Evolutionary conservation across 1,140 invertebrate species (phyloP).

Genomic region (Tetramorium parvispinum): DNA sequence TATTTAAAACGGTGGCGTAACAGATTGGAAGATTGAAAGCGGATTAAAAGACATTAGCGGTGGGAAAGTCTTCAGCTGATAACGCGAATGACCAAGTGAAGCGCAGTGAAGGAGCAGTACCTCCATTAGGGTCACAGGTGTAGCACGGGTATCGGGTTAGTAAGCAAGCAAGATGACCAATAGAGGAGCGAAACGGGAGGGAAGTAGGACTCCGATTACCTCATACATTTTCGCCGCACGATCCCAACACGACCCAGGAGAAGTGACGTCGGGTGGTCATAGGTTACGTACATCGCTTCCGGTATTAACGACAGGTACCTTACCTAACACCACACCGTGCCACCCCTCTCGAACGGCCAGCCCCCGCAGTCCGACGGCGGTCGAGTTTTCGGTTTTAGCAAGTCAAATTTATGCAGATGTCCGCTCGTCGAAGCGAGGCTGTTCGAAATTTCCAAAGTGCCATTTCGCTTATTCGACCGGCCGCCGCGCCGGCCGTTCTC

Average conservation of each 20-base stretch:
- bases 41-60: not conserved
- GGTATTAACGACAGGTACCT: conserved; percentile 64
- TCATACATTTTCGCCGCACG: conserved; percentile 48
- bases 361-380: conserved; percentile 43
- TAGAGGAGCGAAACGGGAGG: not conserved
- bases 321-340: not conserved
- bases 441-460: conserved; percentile 57
- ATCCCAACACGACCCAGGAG: conserved; percentile 56
- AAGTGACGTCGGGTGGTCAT: conserved; percentile 23
- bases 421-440: conserved; percentile 45
- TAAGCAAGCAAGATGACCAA: conserved; percentile 47
- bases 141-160: conserved; percentile 19
- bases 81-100: not conserved
- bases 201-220: conserved; percentile 28
- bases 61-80: not conserved
- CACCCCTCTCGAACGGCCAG: conserved; percentile 14
- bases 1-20: not conserved
- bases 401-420: conserved; percentile 84
- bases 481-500: conserved; percentile 9
- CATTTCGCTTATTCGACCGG: conserved; percentile 54
- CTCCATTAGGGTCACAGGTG: conserved; percentile 12
- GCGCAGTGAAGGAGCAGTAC: not conserved
- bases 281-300: conserved; percentile 38
- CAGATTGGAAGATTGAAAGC: not conserved
- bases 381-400: conserved; percentile 81